Evolutionary conservation across 1,140 invertebrate species (phyloP).

Genomic region (Tetramorium alpestre): DNA sequence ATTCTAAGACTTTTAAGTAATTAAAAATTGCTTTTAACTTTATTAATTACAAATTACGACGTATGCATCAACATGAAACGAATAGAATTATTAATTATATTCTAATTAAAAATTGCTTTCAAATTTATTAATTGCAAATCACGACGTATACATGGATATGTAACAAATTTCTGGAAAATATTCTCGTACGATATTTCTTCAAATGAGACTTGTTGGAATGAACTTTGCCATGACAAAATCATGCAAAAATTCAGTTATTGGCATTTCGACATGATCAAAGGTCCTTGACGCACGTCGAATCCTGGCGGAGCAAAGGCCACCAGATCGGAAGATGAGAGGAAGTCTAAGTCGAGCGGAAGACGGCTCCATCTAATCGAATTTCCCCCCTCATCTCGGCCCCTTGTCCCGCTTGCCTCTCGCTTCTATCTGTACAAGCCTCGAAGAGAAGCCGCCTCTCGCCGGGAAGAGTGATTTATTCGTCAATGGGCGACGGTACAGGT

Average conservation of each 20-base stretch:
- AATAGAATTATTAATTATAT: neutral
- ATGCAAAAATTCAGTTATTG: conserved; percentile 23
- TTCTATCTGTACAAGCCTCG: neutral
- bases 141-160: neutral
- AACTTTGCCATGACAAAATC: neutral
- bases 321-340: conserved; percentile 21
- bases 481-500: conserved; percentile 53
- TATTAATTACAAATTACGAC: neutral
- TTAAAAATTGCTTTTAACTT: neutral
- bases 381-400: neutral
- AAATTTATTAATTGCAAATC: neutral
- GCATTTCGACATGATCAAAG: conserved; percentile 21
- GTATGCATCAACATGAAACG: neutral
- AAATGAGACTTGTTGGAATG: neutral
- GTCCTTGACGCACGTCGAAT: neutral
- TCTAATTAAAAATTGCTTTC: neutral
- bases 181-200: neutral
- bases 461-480: conserved; percentile 60
- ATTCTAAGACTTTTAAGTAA: neutral
- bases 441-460: conserved; percentile 35
- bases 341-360: conserved; percentile 52
- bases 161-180: neutral
- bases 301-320: neutral
- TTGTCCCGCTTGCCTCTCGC: neutral
- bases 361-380: conserved; percentile 57